These are phyloP conservation scores for Tenthredo livida DNA, from an alignment of 2,888 invertebrate genomes.

Conservation along the genomic window DNA sequence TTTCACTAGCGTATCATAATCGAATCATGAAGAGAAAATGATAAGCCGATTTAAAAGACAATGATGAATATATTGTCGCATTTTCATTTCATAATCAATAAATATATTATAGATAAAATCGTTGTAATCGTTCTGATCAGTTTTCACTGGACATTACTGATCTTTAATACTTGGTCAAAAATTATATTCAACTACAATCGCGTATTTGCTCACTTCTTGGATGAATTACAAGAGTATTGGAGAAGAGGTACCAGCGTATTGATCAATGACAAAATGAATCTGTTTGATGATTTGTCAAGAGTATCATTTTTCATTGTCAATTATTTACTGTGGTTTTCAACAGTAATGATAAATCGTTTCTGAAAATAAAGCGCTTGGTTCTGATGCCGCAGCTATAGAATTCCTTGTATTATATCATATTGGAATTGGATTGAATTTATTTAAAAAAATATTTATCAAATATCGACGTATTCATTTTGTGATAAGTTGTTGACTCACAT, in stretches of 20 bases:
- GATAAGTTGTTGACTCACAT: background rate
- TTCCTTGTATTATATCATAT: background rate
- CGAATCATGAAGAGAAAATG: background rate
- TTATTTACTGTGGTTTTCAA: background rate
- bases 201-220: slow-evolving; percentile 42
- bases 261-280: background rate
- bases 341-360: background rate
- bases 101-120: slow-evolving; percentile 17
- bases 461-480: background rate
- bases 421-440: background rate
- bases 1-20: background rate
- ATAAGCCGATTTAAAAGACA: background rate
- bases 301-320: slow-evolving; percentile 3
- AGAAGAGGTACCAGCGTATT: slow-evolving; percentile 17
- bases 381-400: background rate
- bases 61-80: background rate
- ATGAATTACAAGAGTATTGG: slow-evolving; percentile 14
- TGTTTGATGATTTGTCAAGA: background rate
- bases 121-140: background rate
- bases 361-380: background rate
- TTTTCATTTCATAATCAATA: background rate
- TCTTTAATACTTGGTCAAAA: background rate
- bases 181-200: background rate
- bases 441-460: background rate
- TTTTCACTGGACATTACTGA: slow-evolving; percentile 26